A percentile compares a stretch with the other conserved stretches of the same genome.
These are phyloP conservation scores for Dasypus novemcinctus DNA, from an alignment of 2,113 vertebrate genomes.

Conservation along the genomic window DNA sequence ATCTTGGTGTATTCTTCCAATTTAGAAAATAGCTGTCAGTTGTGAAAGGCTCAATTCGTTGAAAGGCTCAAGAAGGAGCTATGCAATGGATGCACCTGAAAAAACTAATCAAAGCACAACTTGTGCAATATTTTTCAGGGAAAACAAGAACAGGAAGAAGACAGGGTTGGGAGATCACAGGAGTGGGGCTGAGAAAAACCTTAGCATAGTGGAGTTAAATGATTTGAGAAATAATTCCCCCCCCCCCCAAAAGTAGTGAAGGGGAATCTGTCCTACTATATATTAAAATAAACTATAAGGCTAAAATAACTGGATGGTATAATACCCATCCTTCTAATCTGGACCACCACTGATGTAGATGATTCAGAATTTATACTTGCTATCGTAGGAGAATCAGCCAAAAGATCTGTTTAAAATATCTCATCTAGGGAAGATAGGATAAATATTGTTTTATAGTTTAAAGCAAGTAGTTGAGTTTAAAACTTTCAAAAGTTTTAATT, in stretches of 20 bases:
- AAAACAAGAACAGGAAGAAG: neutral
- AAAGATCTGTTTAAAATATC: neutral
- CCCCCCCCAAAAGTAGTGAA: neutral
- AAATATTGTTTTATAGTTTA: neutral
- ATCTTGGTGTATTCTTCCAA: conserved; percentile 61
- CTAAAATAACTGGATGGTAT: neutral
- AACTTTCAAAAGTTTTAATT: neutral
- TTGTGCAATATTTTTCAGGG: neutral
- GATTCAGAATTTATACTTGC: neutral
- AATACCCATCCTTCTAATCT: neutral
- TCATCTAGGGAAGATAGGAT: neutral
- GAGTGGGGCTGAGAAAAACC: neutral
- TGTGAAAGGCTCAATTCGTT: conserved; percentile 46
- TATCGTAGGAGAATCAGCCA: neutral
- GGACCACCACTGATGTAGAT: neutral
- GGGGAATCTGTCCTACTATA: neutral
- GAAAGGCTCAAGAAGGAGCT: conserved; percentile 1
- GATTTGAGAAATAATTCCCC: neutral
- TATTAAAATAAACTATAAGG: neutral
- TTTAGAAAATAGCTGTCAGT: conserved; percentile 33
- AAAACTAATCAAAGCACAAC: conserved; percentile 62
- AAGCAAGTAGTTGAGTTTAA: neutral
- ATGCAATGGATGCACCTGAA: neutral
- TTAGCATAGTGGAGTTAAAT: neutral
- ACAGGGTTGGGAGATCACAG: neutral